Conservation (phyloP, 2,113 vertebrate genomes). For the Daphoenositta chrysoptera region DNA sequence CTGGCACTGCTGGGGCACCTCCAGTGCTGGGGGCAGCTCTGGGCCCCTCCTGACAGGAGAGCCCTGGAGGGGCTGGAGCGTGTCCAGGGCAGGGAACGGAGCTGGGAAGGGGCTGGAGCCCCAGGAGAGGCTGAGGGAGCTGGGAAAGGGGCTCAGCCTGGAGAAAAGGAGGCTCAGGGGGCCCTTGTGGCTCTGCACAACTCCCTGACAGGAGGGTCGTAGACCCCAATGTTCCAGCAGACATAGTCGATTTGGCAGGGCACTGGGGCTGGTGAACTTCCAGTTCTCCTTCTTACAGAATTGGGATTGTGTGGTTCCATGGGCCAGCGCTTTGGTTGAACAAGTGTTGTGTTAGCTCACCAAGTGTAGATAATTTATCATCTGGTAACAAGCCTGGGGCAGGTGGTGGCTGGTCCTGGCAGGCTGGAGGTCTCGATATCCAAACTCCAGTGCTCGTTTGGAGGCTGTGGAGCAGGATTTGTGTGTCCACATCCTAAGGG, state of each 20-base stretch:
- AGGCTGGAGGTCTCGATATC: not conserved
- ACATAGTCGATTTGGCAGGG: too few species aligned
- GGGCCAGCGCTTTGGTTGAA: too few species aligned
- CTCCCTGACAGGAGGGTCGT: not conserved
- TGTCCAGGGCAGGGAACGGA: not conserved
- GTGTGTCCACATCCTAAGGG: not conserved
- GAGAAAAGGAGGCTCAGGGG: not conserved
- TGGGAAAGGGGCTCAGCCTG: not conserved
- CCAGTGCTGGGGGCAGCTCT: not conserved
- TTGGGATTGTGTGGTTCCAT: too few species aligned
- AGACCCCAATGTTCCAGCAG: too few species aligned
- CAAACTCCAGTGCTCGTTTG: not conserved
- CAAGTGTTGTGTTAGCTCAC: too few species aligned
- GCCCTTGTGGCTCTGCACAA: not conserved
- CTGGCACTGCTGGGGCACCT: not conserved
- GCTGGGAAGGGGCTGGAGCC: not conserved
- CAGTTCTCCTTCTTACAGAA: too few species aligned
- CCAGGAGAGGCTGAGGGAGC: not conserved
- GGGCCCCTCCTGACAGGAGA: not conserved
- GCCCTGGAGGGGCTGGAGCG: not conserved
- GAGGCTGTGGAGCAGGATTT: not conserved
- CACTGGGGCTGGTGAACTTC: too few species aligned
- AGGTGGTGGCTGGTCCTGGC: not conserved
- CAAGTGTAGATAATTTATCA: too few species aligned
- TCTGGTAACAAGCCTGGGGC: not conserved